These are phyloP conservation scores for Sialis fuliginosa DNA, from an alignment of 2,888 invertebrate genomes.

Conservation along the genomic window DNA sequence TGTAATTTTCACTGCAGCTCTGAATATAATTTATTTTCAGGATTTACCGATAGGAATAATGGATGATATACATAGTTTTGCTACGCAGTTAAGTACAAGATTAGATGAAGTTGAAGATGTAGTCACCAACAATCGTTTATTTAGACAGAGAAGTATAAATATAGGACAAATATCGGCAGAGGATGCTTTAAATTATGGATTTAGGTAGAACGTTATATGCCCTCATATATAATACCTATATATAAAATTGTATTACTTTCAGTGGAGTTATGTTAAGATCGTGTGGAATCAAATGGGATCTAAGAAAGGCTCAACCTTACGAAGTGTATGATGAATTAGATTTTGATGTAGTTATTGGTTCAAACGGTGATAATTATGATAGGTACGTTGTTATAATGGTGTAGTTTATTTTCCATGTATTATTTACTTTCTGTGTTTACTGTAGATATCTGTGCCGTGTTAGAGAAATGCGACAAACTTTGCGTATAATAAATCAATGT, in stretches of 20 bases:
- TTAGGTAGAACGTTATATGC: constrained; percentile 24
- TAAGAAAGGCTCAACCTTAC: constrained; percentile 66
- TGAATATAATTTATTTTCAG: constrained; percentile 14
- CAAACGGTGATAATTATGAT: constrained; percentile 72
- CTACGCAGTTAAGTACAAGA: constrained; percentile 47
- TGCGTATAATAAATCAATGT: constrained; percentile 63
- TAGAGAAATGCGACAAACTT: constrained; percentile 59
- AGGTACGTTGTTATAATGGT: constrained; percentile 24
- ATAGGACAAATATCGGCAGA: constrained; percentile 56
- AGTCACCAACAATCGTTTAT: constrained; percentile 56
- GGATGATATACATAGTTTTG: constrained; percentile 61
- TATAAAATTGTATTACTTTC: no score
- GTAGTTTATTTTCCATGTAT: neutral
- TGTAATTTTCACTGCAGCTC: neutral
- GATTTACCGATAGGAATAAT: constrained; percentile 59
- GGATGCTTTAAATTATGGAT: constrained; percentile 60
- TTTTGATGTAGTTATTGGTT: constrained; percentile 69
- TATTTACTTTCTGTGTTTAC: neutral
- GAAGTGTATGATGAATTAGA: constrained; percentile 68
- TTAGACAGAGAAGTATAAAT: constrained; percentile 48
- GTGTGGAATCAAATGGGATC: constrained; percentile 75
- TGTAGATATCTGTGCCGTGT: constrained; percentile 40
- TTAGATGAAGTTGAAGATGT: constrained; percentile 74
- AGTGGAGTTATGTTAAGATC: constrained; percentile 63
- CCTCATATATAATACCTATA: neutral